Base-by-base conservation (phyloP, 2,797 vertebrate species). In the Girardinus metallicus region DNA sequence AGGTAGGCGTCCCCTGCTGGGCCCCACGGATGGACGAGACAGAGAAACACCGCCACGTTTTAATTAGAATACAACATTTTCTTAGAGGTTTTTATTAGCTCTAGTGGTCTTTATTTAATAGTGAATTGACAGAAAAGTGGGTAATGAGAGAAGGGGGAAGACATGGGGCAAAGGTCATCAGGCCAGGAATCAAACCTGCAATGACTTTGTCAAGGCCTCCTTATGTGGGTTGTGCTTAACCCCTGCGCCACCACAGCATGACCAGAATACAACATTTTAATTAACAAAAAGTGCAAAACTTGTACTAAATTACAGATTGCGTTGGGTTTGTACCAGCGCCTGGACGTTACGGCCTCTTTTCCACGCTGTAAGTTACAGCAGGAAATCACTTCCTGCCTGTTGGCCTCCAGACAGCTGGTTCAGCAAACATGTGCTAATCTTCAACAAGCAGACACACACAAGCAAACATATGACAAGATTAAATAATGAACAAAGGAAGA, bases 1-100 rank as follows among this genome's bases (percentile, higher is more conserved):
- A 89, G 73, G 80, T 77, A 80, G 62, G 80, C 23, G 21, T 23
- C 76, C 81, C 73, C 82, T 71, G 80, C 64, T 73, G 82, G 81
- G 82, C 64, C 68, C 41, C 75, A 83, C 51, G 80, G 36, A 68
- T n/a, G 66, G 66, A 70, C n/a, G 9, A 71, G 16, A 70, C 11
- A 18, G 43, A 71, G 68, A 71, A 71, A 46, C 44, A n/a, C 11
- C 1, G 2, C 23, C 2, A 29, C 29, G 12, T 70, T 66, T 66
- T 55, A 26, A 26, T 11, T 12, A 21, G 49, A 51, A 51, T 23
- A 51, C 21, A 9, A 21, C 8, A 23, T 18, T 49, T 16, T 51
- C 23, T 21, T 8, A 23, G 23, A 51, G 6, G 21, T 51, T 51
- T 43, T 51, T 51, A 49, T 51, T 51, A 21, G 7, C 49, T 23